phyloP scores from a whole-genome alignment of 1,140 invertebrate species.

The Paralvinella palmiformis region DNA sequence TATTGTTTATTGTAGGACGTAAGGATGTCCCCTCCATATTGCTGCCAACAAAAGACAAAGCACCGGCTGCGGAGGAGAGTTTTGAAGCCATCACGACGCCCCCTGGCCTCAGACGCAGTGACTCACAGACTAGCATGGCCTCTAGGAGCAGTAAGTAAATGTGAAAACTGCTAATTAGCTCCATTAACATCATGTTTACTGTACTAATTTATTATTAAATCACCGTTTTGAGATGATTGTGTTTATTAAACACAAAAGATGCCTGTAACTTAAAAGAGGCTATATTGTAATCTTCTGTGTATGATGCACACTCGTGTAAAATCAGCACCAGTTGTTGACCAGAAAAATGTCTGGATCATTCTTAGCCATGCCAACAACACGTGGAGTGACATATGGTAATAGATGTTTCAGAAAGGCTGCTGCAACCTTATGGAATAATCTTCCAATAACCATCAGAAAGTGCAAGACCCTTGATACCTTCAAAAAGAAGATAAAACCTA shows the following conservation, averaged over 20 bases:
- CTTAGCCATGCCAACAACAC: too few species aligned
- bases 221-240: background rate
- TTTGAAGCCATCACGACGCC: constrained; percentile 28
- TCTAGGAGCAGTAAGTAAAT: background rate
- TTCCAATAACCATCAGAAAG: too few species aligned
- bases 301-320: too few species aligned
- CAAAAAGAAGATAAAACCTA: too few species aligned
- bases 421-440: too few species aligned
- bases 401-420: too few species aligned
- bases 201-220: background rate
- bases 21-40: constrained; percentile 39
- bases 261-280: background rate
- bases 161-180: background rate
- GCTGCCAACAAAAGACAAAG: constrained; percentile 29
- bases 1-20: constrained; percentile 27
- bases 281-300: too few species aligned
- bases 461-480: too few species aligned
- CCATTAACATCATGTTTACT: background rate
- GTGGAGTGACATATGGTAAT: too few species aligned
- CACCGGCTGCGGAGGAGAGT: constrained; percentile 27
- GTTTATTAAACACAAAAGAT: background rate
- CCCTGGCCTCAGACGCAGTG: background rate
- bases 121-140: background rate
- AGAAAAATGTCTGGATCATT: too few species aligned
- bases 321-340: too few species aligned